Evolutionary conservation across 2,888 invertebrate species (phyloP).

Genomic region (Campoplex capitator): DNA sequence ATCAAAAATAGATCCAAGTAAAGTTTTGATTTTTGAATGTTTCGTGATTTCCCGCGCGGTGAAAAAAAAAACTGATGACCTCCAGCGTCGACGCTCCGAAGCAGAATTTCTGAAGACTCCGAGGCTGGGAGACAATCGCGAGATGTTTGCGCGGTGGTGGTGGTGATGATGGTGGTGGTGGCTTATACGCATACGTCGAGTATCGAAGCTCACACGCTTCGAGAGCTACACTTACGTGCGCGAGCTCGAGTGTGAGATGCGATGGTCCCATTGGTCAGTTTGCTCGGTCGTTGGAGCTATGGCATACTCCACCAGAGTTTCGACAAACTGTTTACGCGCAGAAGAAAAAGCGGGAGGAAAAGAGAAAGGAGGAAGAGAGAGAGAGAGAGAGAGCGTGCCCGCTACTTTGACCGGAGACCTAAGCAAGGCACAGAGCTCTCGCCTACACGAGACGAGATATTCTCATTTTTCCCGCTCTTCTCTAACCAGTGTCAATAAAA

Average conservation of each 20-base stretch:
- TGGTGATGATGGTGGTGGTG: too few species aligned
- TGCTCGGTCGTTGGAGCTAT: conserved; percentile 70
- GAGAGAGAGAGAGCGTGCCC: conserved; percentile 22
- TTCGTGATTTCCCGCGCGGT: conserved; percentile 14
- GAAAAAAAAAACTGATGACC: conserved; percentile 35
- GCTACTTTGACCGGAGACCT: conserved; percentile 7
- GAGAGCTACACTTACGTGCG: neutral
- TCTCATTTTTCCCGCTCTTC: conserved; percentile 70
- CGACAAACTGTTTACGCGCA: conserved; percentile 28
- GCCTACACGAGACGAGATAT: conserved; percentile 50
- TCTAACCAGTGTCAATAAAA: conserved; percentile 59
- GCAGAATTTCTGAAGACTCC: conserved; percentile 32
- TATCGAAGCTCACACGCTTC: neutral
- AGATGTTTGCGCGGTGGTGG: neutral
- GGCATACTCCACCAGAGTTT: conserved; percentile 75
- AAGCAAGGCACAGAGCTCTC: conserved; percentile 19
- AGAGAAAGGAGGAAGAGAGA: neutral
- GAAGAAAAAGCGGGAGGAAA: conserved; percentile 22
- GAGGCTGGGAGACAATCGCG: conserved; percentile 36
- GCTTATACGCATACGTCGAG: neutral
- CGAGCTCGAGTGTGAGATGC: conserved; percentile 8
- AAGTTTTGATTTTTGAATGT: neutral
- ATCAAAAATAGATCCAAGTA: too few species aligned
- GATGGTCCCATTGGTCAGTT: conserved; percentile 69
- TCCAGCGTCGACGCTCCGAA: conserved; percentile 61